These are phyloP conservation scores for Oreochromis spilurus DNA, from an alignment of 2,113 vertebrate species.

Conservation along the genomic window DNA sequence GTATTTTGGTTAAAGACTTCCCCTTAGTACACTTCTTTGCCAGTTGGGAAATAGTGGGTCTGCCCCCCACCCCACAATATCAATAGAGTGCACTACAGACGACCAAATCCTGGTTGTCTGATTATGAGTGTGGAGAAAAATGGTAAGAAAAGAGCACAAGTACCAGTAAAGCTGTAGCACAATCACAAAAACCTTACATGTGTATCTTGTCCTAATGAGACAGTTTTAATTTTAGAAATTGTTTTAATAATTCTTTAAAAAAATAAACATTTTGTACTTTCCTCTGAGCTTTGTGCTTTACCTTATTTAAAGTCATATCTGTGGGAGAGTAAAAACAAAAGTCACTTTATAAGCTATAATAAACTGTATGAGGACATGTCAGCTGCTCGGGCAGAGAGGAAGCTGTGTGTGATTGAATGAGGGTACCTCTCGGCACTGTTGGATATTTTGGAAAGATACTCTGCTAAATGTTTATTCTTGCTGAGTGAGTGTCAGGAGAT, in stretches of 20 bases:
- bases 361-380: neutral
- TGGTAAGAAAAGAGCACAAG: neutral
- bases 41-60: neutral
- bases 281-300: neutral
- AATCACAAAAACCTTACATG: neutral
- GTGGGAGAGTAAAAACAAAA: neutral
- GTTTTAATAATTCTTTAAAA: neutral
- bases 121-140: neutral
- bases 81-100: neutral
- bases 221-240: neutral
- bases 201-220: neutral
- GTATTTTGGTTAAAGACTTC: neutral
- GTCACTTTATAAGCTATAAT: neutral
- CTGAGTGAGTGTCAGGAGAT: neutral
- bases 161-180: neutral
- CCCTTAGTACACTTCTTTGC: neutral
- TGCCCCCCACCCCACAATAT: neutral
- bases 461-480: neutral
- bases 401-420: neutral
- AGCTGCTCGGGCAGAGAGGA: neutral
- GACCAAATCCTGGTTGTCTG: neutral
- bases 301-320: neutral
- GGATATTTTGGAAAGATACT: neutral
- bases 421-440: neutral
- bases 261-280: neutral